Percentiles rank a stretch among this genome's conserved stretches.
Evolutionary conservation across 2,797 vertebrate species (phyloP).

Genomic region (Enoplosus armatus): DNA sequence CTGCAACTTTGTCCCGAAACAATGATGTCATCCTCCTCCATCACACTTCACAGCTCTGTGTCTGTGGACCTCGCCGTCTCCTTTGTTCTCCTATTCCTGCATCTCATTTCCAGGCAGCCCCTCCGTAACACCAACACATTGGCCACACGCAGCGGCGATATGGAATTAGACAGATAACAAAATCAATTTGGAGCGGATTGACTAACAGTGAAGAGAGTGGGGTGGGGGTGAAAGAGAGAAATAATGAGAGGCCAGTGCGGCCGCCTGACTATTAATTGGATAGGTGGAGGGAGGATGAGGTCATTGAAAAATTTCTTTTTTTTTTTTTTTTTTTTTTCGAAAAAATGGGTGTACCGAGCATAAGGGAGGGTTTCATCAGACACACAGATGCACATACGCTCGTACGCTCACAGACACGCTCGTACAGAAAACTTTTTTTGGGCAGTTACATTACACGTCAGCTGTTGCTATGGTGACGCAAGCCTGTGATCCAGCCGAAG

Average conservation of each 20-base stretch:
- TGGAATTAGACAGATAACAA: conserved; percentile 70
- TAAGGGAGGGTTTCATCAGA: conserved; percentile 76
- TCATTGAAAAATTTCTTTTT: conserved; percentile 71
- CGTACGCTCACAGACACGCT: conserved; percentile 58
- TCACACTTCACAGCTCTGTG: conserved; percentile 61
- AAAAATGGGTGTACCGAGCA: conserved; percentile 68
- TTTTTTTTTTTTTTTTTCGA: conserved; percentile 42
- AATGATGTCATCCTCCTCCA: conserved; percentile 80
- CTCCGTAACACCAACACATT: conserved; percentile 44
- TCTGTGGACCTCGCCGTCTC: conserved; percentile 57
- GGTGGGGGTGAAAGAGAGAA: conserved; percentile 16
- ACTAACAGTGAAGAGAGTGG: conserved; percentile 39
- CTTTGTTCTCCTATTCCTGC: conserved; percentile 70
- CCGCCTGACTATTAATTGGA: conserved; percentile 66
- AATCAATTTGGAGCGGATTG: conserved; percentile 71
- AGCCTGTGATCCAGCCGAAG: conserved; percentile 74
- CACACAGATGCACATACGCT: conserved; percentile 62
- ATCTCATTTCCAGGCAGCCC: conserved; percentile 62
- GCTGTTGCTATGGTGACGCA: conserved; percentile 87
- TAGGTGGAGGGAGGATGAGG: conserved; percentile 76
- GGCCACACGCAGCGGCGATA: conserved; percentile 54
- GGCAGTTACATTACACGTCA: conserved; percentile 84
- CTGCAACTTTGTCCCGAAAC: conserved; percentile 79
- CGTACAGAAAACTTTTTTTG: conserved; percentile 78
- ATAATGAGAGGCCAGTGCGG: conserved; percentile 46